Evolutionary conservation across 2,113 vertebrate genomes (phyloP), one percentile per base, ranked within the genome.

Genomic region (Atrichornis clamosus): DNA sequence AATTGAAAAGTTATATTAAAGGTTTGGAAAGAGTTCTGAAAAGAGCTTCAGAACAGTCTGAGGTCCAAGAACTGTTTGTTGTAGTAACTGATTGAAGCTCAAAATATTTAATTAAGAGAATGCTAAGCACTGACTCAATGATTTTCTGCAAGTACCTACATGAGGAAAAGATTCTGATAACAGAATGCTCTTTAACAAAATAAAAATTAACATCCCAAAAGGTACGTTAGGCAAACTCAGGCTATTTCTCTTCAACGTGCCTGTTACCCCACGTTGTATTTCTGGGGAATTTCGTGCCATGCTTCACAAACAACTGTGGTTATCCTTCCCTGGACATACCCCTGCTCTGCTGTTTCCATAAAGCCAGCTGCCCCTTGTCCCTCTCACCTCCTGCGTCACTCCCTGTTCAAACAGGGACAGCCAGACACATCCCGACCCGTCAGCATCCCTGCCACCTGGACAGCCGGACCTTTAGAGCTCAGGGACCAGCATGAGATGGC

Each of bases 81-180:
- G 0, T 17, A 72, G 42, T 46, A 74, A 69, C 16, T 47, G 39
- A 74, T 22, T 81, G 73, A 75, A 47, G 60, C 47, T 63, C n/a
- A 59, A 84, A 67, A 30, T 35, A 65, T 60, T 90, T 69, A 73
- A 92, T 58, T 77, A 78, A 60, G 60, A 56, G 42, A 78, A 75
- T 3, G 63, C 50, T 56, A 56, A 74, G 68, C 68, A 70, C 73
- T 12, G 18, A 58, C 63, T 85, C 33, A 13, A 42, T 59, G 62
- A 74, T 88, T 72, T 88, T 67, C 79, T 88, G 75, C 95, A 90
- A 88, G 91, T 60, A 88, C 32, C 67, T 75, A 59, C 91, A 52
- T 0, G 49, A 85, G 35, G 41, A 62, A 64, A 13, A 79, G 52
- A 72, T 42, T 46, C 70, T 85, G 88, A 35, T 76, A 85, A 75